Evolutionary conservation across 1,140 invertebrate species (phyloP).

Genomic region (Nomia melanderi): DNA sequence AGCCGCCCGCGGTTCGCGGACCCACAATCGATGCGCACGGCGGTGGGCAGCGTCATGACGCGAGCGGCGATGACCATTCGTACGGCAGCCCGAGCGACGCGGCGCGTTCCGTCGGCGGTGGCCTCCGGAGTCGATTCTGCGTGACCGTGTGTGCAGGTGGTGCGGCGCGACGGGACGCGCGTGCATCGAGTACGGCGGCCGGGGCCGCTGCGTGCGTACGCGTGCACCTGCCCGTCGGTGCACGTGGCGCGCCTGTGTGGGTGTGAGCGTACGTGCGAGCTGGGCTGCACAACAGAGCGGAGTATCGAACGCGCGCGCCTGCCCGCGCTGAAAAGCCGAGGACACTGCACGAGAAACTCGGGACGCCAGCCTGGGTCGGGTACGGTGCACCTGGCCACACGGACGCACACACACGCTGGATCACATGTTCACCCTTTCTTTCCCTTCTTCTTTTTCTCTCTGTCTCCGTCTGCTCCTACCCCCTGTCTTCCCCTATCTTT

Average conservation of each 20-base stretch:
- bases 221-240: conserved; percentile 22
- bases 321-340: conserved; percentile 48
- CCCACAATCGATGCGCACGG: not conserved
- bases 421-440: conserved; percentile 28
- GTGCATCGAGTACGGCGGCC: conserved; percentile 10
- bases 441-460: conserved; percentile 41
- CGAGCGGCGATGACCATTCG: conserved; percentile 18
- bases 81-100: not conserved
- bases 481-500: no score
- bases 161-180: not conserved
- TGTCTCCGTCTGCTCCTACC: no score
- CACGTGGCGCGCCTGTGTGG: conserved; percentile 23
- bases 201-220: conserved; percentile 22
- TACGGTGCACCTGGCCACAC: not conserved
- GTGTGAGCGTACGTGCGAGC: conserved; percentile 20
- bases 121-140: conserved; percentile 14
- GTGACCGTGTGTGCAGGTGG: not conserved
- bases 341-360: conserved; percentile 54
- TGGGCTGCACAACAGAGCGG: conserved; percentile 36
- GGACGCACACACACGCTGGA: not conserved
- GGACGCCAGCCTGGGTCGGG: not conserved
- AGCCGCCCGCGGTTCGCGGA: not conserved
- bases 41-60: not conserved
- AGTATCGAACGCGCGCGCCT: conserved; percentile 56
- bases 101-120: conserved; percentile 2